Percentiles rank a stretch among this genome's conserved stretches.
Conservation (phyloP, 2,888 invertebrate species). For the Cephonodes hylas region DNA sequence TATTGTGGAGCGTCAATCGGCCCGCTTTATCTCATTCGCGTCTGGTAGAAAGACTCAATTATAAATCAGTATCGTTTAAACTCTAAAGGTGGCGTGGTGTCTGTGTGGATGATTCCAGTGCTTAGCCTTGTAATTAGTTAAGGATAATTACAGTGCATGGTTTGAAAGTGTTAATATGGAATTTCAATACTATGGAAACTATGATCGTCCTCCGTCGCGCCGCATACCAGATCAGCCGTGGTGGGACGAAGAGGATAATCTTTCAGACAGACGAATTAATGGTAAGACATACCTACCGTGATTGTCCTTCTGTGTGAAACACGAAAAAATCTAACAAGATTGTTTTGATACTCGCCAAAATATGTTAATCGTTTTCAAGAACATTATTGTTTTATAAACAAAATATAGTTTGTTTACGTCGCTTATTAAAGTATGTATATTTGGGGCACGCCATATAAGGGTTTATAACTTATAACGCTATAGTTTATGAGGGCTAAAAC, state of each 20-base stretch:
- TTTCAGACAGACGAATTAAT: conserved; percentile 66
- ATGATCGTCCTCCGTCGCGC: conserved; percentile 53
- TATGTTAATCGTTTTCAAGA: background rate
- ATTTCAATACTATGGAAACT: conserved; percentile 72
- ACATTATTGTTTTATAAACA: background rate
- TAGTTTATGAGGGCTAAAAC: background rate
- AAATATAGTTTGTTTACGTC: conserved; percentile 7
- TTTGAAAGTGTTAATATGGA: conserved; percentile 50
- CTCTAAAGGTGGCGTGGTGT: conserved; percentile 57
- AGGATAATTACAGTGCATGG: conserved; percentile 20
- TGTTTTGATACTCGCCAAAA: background rate
- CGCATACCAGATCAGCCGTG: conserved; percentile 63
- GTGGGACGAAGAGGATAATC: conserved; percentile 75
- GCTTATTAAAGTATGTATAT: conserved; percentile 26
- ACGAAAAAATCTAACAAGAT: background rate
- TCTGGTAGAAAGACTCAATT: conserved; percentile 54
- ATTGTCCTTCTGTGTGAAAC: conserved; percentile 1
- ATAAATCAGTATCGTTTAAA: conserved; percentile 65
- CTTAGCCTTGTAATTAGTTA: background rate
- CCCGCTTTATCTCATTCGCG: conserved; percentile 63
- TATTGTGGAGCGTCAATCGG: conserved; percentile 52
- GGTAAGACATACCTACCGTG: conserved; percentile 45
- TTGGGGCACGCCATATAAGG: conserved; percentile 17
- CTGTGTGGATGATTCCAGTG: conserved; percentile 32
- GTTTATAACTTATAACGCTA: background rate